Conservation (phyloP, 2,797 vertebrate species). For the Chrysocyon brachyurus region DNA sequence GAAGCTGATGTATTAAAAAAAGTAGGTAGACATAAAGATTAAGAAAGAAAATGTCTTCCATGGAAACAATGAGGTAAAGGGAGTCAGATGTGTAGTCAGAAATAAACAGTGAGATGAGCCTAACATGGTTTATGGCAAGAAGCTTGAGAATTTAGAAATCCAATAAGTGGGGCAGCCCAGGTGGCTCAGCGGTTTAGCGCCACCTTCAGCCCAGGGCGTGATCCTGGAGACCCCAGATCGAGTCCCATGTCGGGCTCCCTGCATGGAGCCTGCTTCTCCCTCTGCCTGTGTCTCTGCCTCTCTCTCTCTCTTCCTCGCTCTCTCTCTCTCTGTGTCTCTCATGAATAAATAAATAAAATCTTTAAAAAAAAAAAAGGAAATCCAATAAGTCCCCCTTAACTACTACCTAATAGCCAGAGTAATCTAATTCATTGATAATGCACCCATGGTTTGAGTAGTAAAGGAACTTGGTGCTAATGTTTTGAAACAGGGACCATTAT, state of each 20-base stretch:
- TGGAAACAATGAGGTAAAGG: not conserved
- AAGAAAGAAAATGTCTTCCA: not conserved
- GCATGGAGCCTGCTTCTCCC: no score
- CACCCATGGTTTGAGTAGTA: conserved; percentile 41
- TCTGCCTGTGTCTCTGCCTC: no score
- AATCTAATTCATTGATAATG: conserved; percentile 29
- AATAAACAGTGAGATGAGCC: not conserved
- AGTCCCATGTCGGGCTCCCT: no score
- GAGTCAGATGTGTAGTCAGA: not conserved
- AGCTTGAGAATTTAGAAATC: conserved; percentile 28
- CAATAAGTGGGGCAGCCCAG: not conserved
- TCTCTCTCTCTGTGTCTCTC: no score
- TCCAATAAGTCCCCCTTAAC: not conserved
- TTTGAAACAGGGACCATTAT: conserved; percentile 11
- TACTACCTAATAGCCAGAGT: conserved; percentile 8
- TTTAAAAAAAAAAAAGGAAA: not conserved
- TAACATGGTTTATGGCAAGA: not conserved
- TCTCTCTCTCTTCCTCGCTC: no score
- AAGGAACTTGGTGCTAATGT: conserved; percentile 25
- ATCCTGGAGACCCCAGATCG: no score
- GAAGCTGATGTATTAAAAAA: conserved; percentile 18
- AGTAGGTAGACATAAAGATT: not conserved
- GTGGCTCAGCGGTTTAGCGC: no score
- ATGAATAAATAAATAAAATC: no score
- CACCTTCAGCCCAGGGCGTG: no score